Conservation (phyloP, 1,140 invertebrate genomes). For the Lutraria rhynchaena region DNA sequence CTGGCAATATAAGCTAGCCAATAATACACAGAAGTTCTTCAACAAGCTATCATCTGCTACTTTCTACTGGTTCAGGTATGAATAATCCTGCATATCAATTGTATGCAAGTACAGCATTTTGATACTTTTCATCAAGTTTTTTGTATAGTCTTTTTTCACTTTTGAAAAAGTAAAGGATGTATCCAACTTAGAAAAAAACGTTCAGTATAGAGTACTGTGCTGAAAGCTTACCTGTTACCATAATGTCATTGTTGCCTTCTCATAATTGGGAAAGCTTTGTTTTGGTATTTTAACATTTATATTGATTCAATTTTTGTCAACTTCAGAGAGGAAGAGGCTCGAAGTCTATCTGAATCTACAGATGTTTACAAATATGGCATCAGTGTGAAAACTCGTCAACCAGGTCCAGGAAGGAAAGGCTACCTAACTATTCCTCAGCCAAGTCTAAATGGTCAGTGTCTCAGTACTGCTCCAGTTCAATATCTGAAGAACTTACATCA, state of each 20-base stretch:
- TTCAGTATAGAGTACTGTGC: too few relatives aligned
- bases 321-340: constrained; percentile 41
- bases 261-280: too few relatives aligned
- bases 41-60: constrained; percentile 13
- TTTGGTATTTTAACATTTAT: too few relatives aligned
- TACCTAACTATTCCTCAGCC: constrained; percentile 65
- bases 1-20: constrained; percentile 43
- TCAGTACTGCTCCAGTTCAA: constrained; percentile 64
- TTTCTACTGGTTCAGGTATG: constrained; percentile 48
- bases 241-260: too few relatives aligned
- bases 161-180: too few relatives aligned
- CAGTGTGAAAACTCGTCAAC: constrained; percentile 55
- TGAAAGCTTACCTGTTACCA: too few relatives aligned
- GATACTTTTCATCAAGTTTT: too few relatives aligned
- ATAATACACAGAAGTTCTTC: constrained; percentile 25
- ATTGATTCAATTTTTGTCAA: too few relatives aligned
- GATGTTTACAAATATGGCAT: constrained; percentile 61
- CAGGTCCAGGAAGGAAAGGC: constrained; percentile 18
- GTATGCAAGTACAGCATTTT: too few relatives aligned
- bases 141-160: too few relatives aligned
- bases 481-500: constrained; percentile 62
- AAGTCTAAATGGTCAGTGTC: constrained; percentile 61
- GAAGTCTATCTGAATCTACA: constrained; percentile 5
- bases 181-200: too few relatives aligned
- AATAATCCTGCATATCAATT: too few relatives aligned